phyloP scores from a whole-genome alignment of 2,888 invertebrate species.

The Scelioninae gen. 1 region DNA sequence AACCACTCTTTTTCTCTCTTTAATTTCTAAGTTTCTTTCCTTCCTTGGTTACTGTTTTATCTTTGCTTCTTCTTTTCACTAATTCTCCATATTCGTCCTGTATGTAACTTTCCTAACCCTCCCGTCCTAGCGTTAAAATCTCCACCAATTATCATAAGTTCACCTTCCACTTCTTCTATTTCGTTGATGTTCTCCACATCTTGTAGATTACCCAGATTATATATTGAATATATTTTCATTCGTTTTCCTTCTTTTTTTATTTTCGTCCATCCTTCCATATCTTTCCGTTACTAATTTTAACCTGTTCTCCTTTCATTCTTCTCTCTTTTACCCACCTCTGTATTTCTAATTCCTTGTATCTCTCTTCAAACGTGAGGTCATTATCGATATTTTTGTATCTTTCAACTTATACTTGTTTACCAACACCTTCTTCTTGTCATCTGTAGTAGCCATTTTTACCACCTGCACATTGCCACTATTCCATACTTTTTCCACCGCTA shows the following conservation, averaged over 20 bases:
- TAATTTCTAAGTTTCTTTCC: slow-evolving; percentile 33
- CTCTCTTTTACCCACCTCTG: no score
- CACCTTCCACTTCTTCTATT: not conserved
- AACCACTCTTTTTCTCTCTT: not conserved
- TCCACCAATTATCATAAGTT: no score
- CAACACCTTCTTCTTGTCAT: not conserved
- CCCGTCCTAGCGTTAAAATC: not conserved
- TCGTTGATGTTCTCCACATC: not conserved
- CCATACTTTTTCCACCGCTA: not conserved
- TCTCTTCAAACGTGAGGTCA: no score
- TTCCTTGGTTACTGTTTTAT: slow-evolving; percentile 18
- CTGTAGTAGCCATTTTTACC: not conserved
- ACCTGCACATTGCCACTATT: not conserved
- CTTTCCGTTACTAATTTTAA: no score
- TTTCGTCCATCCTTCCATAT: no score
- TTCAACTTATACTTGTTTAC: no score
- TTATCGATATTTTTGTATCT: no score
- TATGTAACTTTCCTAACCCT: slow-evolving; percentile 22
- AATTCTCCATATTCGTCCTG: not conserved
- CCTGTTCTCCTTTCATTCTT: no score
- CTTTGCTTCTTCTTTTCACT: slow-evolving; percentile 3
- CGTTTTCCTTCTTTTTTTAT: not conserved
- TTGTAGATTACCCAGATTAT: slow-evolving; percentile 1
- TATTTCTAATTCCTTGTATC: no score
- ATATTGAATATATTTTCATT: not conserved